A percentile compares a stretch with the other conserved stretches of the same genome.
These are phyloP conservation scores for Synaphobranchus kaupii DNA, from an alignment of 2,797 vertebrate genomes.

Conservation along the genomic window DNA sequence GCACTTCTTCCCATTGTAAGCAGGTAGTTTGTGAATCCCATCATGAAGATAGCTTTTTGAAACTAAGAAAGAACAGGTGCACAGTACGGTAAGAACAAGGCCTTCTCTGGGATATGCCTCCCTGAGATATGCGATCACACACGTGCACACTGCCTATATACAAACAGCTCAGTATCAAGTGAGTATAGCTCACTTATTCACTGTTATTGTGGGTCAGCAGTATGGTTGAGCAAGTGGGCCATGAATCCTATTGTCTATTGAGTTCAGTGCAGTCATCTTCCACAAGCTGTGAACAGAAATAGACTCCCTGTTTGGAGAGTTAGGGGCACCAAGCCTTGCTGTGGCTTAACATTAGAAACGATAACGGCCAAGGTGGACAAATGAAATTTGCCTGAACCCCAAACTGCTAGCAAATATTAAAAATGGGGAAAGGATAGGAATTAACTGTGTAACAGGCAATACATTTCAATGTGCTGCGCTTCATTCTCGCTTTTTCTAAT, in stretches of 20 bases:
- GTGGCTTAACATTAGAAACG: slow-evolving; percentile 1
- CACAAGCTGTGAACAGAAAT: background rate
- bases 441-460: background rate
- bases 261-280: background rate
- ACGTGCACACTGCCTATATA: too few relatives aligned
- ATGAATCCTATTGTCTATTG: background rate
- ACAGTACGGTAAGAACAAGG: background rate
- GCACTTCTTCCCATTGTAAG: background rate
- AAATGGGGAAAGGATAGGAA: background rate
- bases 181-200: background rate
- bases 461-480: background rate
- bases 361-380: background rate
- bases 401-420: background rate
- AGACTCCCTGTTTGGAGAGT: background rate
- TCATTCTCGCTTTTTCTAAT: background rate
- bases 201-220: background rate
- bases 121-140: too few relatives aligned
- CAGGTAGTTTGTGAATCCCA: background rate
- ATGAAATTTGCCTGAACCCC: background rate
- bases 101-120: background rate
- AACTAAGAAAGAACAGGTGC: background rate
- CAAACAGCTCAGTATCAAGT: background rate
- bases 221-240: background rate
- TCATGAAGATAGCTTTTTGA: background rate
- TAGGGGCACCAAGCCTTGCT: background rate